Conservation (phyloP, 2,797 vertebrate genomes). For the Micrastur ruficollis region DNA sequence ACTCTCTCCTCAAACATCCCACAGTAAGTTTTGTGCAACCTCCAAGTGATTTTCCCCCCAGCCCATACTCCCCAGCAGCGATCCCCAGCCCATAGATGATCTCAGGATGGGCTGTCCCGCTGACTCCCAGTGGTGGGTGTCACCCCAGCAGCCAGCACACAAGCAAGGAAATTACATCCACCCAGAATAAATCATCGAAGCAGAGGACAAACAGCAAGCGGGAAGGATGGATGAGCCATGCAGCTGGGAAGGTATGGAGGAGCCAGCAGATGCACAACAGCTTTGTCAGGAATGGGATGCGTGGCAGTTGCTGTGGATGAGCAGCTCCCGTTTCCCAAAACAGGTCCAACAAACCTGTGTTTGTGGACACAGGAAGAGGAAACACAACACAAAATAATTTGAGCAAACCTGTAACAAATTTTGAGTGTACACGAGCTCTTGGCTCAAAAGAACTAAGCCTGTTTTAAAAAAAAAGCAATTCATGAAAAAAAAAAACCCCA, state of each 20-base stretch:
- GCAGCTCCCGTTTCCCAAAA: background rate
- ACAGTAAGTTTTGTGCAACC: background rate
- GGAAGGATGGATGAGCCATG: background rate
- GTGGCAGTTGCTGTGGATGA: background rate
- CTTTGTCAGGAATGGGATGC: background rate
- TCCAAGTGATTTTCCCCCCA: background rate
- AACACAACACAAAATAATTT: background rate
- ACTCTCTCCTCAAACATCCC: background rate
- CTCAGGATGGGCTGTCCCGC: background rate
- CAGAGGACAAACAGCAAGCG: background rate
- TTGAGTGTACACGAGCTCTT: background rate
- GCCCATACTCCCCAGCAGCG: fast-evolving
- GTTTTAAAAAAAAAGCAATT: slow-evolving; percentile 2
- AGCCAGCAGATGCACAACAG: background rate
- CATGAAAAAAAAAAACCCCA: slow-evolving; percentile 5
- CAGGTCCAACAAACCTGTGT: background rate
- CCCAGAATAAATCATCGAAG: background rate
- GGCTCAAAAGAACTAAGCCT: background rate
- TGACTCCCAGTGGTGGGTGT: background rate
- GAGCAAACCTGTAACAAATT: background rate
- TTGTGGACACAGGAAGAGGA: background rate
- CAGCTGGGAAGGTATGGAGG: background rate
- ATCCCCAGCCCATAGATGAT: background rate
- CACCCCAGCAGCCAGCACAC: background rate
- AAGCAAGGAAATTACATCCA: background rate